Evolutionary conservation across 2,797 vertebrate genomes (phyloP).

Genomic region (Gallinago nigripennis): DNA sequence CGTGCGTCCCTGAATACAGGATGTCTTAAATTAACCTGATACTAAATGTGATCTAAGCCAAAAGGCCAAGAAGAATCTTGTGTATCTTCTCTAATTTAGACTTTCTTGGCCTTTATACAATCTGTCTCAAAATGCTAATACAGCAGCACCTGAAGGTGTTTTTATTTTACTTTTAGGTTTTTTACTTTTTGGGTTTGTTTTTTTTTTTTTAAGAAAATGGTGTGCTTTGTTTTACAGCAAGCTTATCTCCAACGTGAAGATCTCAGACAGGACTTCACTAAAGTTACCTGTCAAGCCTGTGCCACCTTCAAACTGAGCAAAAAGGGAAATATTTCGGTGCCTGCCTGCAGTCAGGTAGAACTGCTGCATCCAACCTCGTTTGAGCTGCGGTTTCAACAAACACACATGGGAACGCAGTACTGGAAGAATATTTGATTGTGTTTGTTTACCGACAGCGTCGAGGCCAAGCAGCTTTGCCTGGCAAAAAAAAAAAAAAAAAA

Average conservation of each 20-base stretch:
- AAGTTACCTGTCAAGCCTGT: background rate
- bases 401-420: conserved; percentile 30
- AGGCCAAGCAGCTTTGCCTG: conserved; percentile 33
- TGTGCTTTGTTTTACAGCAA: background rate
- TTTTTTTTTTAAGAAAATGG: background rate
- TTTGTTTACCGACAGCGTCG: conserved; percentile 49
- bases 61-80: conserved; percentile 22
- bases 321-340: background rate
- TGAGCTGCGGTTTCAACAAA: conserved; percentile 32
- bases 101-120: background rate
- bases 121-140: background rate
- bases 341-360: conserved; percentile 15
- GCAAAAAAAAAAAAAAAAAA: background rate
- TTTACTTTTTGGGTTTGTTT: background rate
- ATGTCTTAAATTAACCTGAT: conserved; percentile 12
- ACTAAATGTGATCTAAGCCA: conserved; percentile 13
- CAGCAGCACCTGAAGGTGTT: background rate
- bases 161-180: background rate
- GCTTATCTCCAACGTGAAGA: background rate
- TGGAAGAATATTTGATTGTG: conserved; percentile 46
- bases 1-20: background rate
- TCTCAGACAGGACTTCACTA: background rate
- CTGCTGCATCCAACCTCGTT: background rate
- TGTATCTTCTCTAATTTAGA: background rate
- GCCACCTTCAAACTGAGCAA: background rate